Conservation (phyloP, 1,140 invertebrate genomes). For the Drosophila carrolli region DNA sequence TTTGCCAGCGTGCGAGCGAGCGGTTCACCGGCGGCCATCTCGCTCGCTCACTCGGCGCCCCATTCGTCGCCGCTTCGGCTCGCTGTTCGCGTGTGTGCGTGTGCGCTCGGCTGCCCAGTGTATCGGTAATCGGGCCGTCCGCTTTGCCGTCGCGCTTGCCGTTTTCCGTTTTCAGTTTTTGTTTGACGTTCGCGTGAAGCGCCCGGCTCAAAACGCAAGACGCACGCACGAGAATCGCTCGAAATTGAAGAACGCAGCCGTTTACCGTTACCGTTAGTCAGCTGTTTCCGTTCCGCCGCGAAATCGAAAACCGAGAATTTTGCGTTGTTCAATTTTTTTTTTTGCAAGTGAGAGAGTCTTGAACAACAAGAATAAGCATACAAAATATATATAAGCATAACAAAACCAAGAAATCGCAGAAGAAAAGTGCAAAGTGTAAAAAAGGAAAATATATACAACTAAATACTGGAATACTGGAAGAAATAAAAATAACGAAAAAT, state of each 20-base stretch:
- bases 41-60: slow-evolving; percentile 55
- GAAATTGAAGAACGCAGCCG: slow-evolving; percentile 8
- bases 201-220: slow-evolving; percentile 28
- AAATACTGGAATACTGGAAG: slow-evolving; percentile 27
- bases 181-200: slow-evolving; percentile 78
- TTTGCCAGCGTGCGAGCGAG: slow-evolving; percentile 25
- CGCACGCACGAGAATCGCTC: slow-evolving; percentile 6
- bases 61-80: slow-evolving; percentile 50
- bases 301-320: slow-evolving; percentile 13
- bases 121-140: slow-evolving; percentile 34
- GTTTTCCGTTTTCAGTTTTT: slow-evolving; percentile 77
- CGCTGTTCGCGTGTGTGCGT: slow-evolving; percentile 14
- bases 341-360: slow-evolving; percentile 35
- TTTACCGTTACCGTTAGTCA: slow-evolving; percentile 41
- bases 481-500: not conserved
- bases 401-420: slow-evolving; percentile 29
- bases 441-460: slow-evolving; percentile 21
- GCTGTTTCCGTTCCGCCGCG: slow-evolving; percentile 43
- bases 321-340: slow-evolving; percentile 47
- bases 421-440: slow-evolving; percentile 14
- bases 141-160: slow-evolving; percentile 47
- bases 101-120: slow-evolving; percentile 15
- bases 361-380: slow-evolving; percentile 21
- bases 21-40: slow-evolving; percentile 27
- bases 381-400: slow-evolving; percentile 10